Conservation (phyloP, 2,113 vertebrate species). For the Lanius ludovicianus region DNA sequence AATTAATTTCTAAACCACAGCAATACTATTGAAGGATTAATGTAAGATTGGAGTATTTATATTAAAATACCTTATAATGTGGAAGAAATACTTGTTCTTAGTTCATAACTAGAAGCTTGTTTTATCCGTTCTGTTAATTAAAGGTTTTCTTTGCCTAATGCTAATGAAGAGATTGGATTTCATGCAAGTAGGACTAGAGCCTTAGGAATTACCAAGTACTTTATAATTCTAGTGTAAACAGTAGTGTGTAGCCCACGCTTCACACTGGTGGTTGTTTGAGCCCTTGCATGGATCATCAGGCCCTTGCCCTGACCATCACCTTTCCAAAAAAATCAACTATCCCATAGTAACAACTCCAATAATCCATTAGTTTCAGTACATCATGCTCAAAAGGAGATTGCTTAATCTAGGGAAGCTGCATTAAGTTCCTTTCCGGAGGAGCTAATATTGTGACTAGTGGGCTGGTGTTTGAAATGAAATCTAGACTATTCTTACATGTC, state of each 20-base stretch:
- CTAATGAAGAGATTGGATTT: conserved; percentile 10
- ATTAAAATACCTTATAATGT: background rate
- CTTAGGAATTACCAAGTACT: background rate
- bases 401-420: background rate
- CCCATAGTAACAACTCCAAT: background rate
- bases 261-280: background rate
- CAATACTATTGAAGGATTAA: conserved; percentile 32
- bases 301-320: background rate
- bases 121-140: conserved; percentile 32
- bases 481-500: background rate
- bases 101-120: background rate
- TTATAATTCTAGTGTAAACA: background rate
- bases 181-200: background rate
- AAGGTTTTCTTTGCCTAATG: conserved; percentile 1
- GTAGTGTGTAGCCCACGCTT: background rate
- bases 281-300: background rate
- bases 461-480: background rate
- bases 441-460: background rate
- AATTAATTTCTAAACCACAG: conserved; percentile 26
- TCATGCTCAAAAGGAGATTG: background rate
- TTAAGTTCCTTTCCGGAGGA: background rate
- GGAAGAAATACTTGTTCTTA: conserved; percentile 14
- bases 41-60: conserved; percentile 44
- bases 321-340: background rate
- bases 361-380: background rate